Percentiles rank a stretch among this genome's conserved stretches.
Evolutionary conservation across 2,113 vertebrate species (phyloP).

Genomic region (Zapornia atra): DNA sequence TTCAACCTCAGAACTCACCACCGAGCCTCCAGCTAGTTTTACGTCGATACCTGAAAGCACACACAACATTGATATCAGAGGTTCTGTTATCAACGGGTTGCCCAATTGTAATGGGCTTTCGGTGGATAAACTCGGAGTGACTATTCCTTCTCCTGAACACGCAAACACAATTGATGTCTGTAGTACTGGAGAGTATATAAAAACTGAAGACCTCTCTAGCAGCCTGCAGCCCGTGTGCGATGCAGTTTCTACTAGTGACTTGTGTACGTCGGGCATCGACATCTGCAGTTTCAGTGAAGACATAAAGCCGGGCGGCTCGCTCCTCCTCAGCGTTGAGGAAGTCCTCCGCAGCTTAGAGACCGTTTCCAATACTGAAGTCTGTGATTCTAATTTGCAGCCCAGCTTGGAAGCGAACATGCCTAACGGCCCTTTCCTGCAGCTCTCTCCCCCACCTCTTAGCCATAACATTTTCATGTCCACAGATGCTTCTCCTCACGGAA

Average conservation of each 20-base stretch:
- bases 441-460: conserved; percentile 84
- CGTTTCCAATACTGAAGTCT: conserved; percentile 82
- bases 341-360: conserved; percentile 93
- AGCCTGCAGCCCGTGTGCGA: conserved; percentile 87
- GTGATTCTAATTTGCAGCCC: conserved; percentile 80
- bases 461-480: conserved; percentile 80
- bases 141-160: conserved; percentile 86
- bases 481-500: conserved; percentile 78
- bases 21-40: conserved; percentile 70
- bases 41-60: conserved; percentile 75
- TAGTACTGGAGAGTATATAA: conserved; percentile 82
- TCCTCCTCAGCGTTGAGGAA: conserved; percentile 92
- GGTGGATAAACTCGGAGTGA: conserved; percentile 83
- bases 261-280: conserved; percentile 87
- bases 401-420: conserved; percentile 78
- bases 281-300: conserved; percentile 91
- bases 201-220: conserved; percentile 83
- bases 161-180: conserved; percentile 80
- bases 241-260: conserved; percentile 78
- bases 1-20: conserved; percentile 79
- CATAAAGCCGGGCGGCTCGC: conserved; percentile 87
- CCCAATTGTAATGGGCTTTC: conserved; percentile 90
- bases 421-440: conserved; percentile 85
- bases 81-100: conserved; percentile 86
- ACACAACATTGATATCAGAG: conserved; percentile 72